Evolutionary conservation across 2,888 invertebrate genomes (phyloP).

Genomic region (Phalera bucephala): DNA sequence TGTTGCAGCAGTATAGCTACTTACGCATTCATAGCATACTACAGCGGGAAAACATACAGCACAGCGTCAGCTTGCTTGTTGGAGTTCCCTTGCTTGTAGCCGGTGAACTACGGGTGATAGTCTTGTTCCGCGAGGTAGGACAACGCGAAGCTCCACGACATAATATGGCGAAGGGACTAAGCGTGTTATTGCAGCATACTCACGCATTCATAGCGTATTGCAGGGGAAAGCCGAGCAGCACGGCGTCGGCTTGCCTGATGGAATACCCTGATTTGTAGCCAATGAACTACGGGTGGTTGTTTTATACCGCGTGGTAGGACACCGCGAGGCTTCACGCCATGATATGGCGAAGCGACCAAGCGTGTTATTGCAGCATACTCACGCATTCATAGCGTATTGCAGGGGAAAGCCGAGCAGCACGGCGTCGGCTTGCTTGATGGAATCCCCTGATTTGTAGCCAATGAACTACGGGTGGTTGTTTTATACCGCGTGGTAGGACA

Average conservation of each 20-base stretch:
- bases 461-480: conserved; percentile 84
- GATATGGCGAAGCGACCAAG: too few relatives aligned
- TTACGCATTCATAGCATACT: too few relatives aligned
- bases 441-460: conserved; percentile 68
- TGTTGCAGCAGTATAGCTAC: conserved; percentile 72
- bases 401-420: conserved; percentile 83
- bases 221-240: conserved; percentile 82
- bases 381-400: conserved; percentile 78
- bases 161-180: too few relatives aligned
- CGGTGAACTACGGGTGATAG: too few relatives aligned
- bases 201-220: conserved; percentile 80
- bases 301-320: conserved; percentile 67
- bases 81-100: too few relatives aligned
- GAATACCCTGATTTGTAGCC: conserved; percentile 68
- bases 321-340: conserved; percentile 79
- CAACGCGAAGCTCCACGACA: too few relatives aligned
- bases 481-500: conserved; percentile 68
- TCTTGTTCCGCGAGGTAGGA: too few relatives aligned
- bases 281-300: conserved; percentile 83
- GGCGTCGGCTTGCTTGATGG: conserved; percentile 84
- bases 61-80: too few relatives aligned
- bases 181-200: too few relatives aligned
- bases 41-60: too few relatives aligned
- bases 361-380: too few relatives aligned
- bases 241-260: conserved; percentile 84